phyloP scores from a whole-genome alignment of 1,140 invertebrate genomes.

The Drosophila busckii region DNA sequence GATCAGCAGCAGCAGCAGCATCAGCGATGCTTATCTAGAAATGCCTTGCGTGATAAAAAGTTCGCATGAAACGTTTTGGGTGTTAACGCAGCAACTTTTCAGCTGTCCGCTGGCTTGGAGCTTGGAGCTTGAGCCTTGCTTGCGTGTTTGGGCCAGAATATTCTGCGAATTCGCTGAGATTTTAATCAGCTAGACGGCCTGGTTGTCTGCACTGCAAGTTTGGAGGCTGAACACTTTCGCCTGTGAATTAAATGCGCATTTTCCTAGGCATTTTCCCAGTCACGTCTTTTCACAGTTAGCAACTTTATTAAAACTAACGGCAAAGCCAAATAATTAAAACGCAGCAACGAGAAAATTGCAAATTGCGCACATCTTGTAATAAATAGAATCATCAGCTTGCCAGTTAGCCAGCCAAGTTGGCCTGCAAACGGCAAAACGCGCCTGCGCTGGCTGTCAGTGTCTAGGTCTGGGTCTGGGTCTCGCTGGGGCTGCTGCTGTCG shows the following conservation, averaged over 20 bases:
- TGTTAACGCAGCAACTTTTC: constrained; percentile 70
- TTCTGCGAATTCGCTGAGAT: constrained; percentile 69
- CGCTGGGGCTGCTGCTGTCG: constrained; percentile 9
- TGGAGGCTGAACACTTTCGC: constrained; percentile 62
- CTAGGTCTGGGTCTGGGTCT: constrained; percentile 23
- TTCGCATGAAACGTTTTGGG: constrained; percentile 64
- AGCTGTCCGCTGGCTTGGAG: constrained; percentile 65
- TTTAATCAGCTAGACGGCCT: constrained; percentile 56
- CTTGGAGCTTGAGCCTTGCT: too few relatives aligned
- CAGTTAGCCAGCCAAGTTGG: constrained; percentile 10
- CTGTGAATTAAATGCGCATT: constrained; percentile 64
- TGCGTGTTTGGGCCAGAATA: constrained; percentile 73
- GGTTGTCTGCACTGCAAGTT: too few relatives aligned
- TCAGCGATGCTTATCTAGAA: constrained; percentile 54
- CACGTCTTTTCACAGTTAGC: constrained; percentile 75
- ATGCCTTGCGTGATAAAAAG: constrained; percentile 70
- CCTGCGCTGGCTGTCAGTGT: constrained; percentile 16
- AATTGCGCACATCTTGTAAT: constrained; percentile 69
- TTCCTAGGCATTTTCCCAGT: constrained; percentile 49
- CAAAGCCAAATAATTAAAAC: constrained; percentile 71
- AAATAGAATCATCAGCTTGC: constrained; percentile 68
- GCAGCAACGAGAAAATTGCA: constrained; percentile 59
- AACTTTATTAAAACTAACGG: constrained; percentile 76
- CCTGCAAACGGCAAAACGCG: neutral
- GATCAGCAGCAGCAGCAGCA: constrained; percentile 25